A percentile compares a stretch with the other conserved stretches of the same genome.
phyloP scores from a whole-genome alignment of 2,888 invertebrate species.

The Caenorhabditis panamensis region DNA sequence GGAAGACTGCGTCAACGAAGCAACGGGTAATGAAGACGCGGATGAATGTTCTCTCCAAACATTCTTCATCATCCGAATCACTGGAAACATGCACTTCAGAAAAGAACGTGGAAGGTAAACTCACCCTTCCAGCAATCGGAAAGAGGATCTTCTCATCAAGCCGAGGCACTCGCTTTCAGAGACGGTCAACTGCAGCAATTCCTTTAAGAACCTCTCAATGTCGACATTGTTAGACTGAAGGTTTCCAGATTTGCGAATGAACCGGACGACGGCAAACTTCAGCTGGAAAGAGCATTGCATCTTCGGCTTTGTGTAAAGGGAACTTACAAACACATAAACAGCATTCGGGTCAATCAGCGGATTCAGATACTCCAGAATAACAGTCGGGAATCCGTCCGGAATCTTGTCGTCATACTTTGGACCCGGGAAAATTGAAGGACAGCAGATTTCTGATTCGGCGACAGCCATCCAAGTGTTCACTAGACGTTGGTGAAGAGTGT shows the following conservation, averaged over 20 bases:
- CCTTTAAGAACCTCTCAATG: slow-evolving; percentile 43
- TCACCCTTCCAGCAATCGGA: slow-evolving; percentile 23
- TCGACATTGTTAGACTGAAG: background rate
- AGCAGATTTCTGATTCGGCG: slow-evolving; percentile 11
- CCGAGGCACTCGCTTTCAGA: slow-evolving; percentile 38
- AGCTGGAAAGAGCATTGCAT: slow-evolving; percentile 28
- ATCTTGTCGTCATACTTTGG: background rate
- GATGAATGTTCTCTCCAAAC: slow-evolving; percentile 25
- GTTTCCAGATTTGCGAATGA: slow-evolving; percentile 4
- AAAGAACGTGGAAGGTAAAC: background rate
- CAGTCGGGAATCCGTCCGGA: slow-evolving; percentile 37
- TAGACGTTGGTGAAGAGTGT: slow-evolving; percentile 44
- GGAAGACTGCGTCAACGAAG: slow-evolving; percentile 38
- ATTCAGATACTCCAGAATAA: slow-evolving; percentile 50
- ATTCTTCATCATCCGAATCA: background rate
- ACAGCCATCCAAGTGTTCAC: slow-evolving; percentile 53
- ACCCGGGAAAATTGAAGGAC: slow-evolving; percentile 13
- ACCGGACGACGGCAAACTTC: slow-evolving; percentile 32
- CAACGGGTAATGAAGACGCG: slow-evolving; percentile 38
- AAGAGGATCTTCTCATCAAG: slow-evolving; percentile 45
- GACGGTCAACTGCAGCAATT: background rate
- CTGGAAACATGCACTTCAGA: slow-evolving; percentile 13
- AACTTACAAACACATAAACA: slow-evolving; percentile 36
- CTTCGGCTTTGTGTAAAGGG: background rate
- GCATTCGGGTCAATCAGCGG: slow-evolving; percentile 32